These are phyloP conservation scores for Channa argus DNA, from an alignment of 2,113 vertebrate genomes.

Conservation along the genomic window DNA sequence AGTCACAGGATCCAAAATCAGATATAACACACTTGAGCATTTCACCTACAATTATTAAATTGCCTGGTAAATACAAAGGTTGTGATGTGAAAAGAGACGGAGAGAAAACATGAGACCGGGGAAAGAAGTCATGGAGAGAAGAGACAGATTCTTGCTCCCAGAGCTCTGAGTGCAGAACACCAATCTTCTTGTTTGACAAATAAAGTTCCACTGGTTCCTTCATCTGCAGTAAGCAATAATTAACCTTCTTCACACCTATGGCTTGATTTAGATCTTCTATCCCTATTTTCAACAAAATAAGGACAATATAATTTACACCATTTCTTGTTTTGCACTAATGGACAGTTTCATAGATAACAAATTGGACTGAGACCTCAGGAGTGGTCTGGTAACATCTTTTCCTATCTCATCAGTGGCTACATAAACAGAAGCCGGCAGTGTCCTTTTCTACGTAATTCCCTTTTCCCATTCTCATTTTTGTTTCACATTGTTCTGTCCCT, in stretches of 20 bases:
- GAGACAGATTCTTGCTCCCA: slow-evolving; percentile 47
- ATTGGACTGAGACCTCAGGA: slow-evolving; percentile 20
- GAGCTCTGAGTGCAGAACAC: slow-evolving; percentile 40
- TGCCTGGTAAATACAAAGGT: slow-evolving; percentile 44
- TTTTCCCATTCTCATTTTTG: neutral
- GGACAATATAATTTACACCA: slow-evolving; percentile 15
- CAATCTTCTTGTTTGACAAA: slow-evolving; percentile 12
- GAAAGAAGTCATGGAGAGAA: slow-evolving; percentile 62
- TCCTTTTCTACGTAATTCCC: neutral
- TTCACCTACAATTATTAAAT: slow-evolving; percentile 59
- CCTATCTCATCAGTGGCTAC: slow-evolving; percentile 33
- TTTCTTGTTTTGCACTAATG: slow-evolving; percentile 25
- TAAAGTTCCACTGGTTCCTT: slow-evolving; percentile 30
- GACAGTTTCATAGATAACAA: slow-evolving; percentile 26
- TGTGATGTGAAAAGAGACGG: slow-evolving; percentile 5
- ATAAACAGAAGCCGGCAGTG: slow-evolving; percentile 6
- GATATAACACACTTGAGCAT: slow-evolving; percentile 52
- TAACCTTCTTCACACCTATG: slow-evolving; percentile 46
- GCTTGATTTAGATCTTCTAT: slow-evolving; percentile 3
- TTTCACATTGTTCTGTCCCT: slow-evolving; percentile 5
- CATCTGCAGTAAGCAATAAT: slow-evolving; percentile 13
- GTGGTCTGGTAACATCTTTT: slow-evolving; percentile 30
- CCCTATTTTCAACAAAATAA: slow-evolving; percentile 12
- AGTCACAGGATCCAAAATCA: slow-evolving; percentile 55
- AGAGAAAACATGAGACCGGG: slow-evolving; percentile 36